phyloP scores from a whole-genome alignment of 2,888 invertebrate species.

The Eilema griseolum region DNA sequence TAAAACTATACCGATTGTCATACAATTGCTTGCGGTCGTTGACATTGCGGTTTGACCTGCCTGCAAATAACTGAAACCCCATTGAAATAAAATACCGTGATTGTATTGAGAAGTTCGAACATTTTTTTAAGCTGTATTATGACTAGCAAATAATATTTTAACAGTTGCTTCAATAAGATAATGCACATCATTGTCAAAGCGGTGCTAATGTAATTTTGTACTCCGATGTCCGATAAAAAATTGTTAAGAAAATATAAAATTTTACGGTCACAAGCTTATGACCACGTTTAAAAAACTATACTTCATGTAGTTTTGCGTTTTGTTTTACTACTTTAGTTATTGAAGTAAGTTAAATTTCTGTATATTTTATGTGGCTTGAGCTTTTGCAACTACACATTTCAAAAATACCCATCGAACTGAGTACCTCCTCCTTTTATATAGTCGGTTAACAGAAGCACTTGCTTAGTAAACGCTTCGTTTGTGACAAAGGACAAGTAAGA shows the following conservation, averaged over 20 bases:
- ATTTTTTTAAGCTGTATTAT: constrained; percentile 28
- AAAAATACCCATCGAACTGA: no score
- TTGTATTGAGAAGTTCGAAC: constrained; percentile 27
- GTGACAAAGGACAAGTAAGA: neutral
- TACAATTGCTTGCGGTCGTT: constrained; percentile 63
- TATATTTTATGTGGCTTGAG: no score
- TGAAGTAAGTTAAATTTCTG: no score
- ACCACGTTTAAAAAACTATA: neutral
- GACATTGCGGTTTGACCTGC: constrained; percentile 59
- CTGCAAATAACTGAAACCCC: constrained; percentile 57
- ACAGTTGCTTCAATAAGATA: constrained; percentile 19
- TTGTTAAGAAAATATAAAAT: neutral
- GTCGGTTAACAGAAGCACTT: no score
- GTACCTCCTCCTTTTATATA: no score
- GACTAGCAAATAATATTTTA: constrained; percentile 2
- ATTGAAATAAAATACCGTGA: constrained; percentile 51
- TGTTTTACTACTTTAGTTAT: neutral
- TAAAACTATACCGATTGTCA: constrained; percentile 60
- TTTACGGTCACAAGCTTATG: neutral
- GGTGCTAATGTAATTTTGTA: neutral
- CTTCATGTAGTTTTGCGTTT: no score
- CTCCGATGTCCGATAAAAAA: neutral
- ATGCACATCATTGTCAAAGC: constrained; percentile 3
- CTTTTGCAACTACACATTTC: no score
- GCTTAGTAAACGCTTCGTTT: no score